These are phyloP conservation scores for Epinephelus moara DNA, from an alignment of 2,113 vertebrate genomes.

Conservation along the genomic window DNA sequence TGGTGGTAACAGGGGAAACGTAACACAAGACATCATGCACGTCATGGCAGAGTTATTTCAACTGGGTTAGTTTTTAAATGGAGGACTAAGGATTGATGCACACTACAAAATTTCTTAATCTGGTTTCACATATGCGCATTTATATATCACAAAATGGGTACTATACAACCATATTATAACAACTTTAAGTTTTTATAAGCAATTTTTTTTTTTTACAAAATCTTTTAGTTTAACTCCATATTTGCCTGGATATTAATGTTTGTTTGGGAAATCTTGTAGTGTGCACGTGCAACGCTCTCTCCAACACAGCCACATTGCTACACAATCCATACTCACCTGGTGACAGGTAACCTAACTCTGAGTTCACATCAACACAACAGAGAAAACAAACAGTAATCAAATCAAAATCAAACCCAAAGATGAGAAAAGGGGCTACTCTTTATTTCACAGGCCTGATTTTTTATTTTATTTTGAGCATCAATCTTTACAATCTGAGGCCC, in stretches of 20 bases:
- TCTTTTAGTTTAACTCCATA: background rate
- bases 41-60: constrained; percentile 54
- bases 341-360: constrained; percentile 97
- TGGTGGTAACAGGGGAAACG: constrained; percentile 18
- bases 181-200: no score
- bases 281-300: constrained; percentile 80
- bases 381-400: constrained; percentile 92
- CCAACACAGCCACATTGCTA: constrained; percentile 78
- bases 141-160: background rate
- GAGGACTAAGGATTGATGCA: constrained; percentile 38
- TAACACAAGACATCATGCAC: constrained; percentile 71
- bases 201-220: no score
- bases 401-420: constrained; percentile 78
- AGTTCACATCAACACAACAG: constrained; percentile 86
- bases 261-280: constrained; percentile 35
- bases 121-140: background rate
- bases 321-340: constrained; percentile 91
- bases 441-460: constrained; percentile 36
- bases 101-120: constrained; percentile 51
- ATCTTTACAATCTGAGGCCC: background rate
- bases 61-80: constrained; percentile 70
- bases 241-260: background rate
- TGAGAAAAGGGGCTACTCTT: constrained; percentile 30
- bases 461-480: background rate
- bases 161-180: no score